Evolutionary conservation across 2,113 vertebrate genomes (phyloP).

Genomic region (Greenwoodochromis staneri): DNA sequence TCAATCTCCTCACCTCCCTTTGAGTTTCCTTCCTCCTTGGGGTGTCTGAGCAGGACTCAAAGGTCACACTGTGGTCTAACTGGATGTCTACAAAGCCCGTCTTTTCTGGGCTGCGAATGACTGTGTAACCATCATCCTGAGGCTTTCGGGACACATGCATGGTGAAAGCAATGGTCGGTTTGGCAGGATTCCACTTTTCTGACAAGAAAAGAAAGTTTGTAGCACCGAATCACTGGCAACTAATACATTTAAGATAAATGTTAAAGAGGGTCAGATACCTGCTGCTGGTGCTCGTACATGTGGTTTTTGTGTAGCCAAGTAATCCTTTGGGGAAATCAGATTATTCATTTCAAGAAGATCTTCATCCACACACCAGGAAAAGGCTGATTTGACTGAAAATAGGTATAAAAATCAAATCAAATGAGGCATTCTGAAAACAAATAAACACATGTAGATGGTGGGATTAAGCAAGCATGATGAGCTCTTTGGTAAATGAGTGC

Average conservation of each 20-base stretch:
- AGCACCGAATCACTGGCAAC: not conserved
- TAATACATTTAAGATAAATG: not conserved
- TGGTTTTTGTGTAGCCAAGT: slow-evolving; percentile 56
- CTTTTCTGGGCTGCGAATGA: not conserved
- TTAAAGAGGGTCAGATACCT: slow-evolving; percentile 62
- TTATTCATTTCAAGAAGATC: slow-evolving; percentile 75
- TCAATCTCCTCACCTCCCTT: slow-evolving; percentile 40
- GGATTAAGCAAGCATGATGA: not conserved
- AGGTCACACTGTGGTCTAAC: slow-evolving; percentile 44
- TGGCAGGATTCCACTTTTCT: slow-evolving; percentile 62
- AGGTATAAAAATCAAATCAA: not conserved
- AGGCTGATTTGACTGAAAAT: slow-evolving; percentile 73
- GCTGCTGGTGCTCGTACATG: slow-evolving; percentile 52
- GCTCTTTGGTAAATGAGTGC: not conserved
- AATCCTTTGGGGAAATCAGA: slow-evolving; percentile 82
- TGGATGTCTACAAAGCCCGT: not conserved
- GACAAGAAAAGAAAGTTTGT: not conserved
- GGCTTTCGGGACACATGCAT: slow-evolving; percentile 33
- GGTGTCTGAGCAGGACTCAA: not conserved
- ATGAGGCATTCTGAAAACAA: not conserved
- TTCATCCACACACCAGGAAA: slow-evolving; percentile 77
- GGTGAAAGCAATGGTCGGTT: slow-evolving; percentile 58
- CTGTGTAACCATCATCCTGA: slow-evolving; percentile 8
- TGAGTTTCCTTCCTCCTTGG: not conserved
- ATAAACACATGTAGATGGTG: not conserved